Percentiles rank a stretch among this genome's conserved stretches.
Conservation (phyloP, 2,113 vertebrate species). For the Mohoua ochrocephala region DNA sequence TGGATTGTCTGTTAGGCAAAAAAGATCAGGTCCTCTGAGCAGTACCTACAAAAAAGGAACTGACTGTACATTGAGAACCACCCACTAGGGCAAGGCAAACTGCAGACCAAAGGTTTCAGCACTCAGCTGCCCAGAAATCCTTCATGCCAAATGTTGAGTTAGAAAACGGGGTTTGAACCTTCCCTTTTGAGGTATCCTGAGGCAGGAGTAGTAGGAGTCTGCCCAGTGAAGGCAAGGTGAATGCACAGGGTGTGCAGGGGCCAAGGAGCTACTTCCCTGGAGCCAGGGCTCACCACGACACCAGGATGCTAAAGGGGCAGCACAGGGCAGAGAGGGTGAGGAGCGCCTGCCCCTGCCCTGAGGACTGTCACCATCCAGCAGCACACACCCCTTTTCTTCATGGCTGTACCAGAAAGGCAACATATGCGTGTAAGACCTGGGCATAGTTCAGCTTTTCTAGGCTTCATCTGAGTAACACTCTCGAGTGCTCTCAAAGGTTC, state of each 20-base stretch:
- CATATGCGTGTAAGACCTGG: not conserved
- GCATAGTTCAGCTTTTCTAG: not conserved
- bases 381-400: not conserved
- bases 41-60: not conserved
- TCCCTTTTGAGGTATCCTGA: not conserved
- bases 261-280: not conserved
- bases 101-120: not conserved
- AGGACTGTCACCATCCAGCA: not conserved
- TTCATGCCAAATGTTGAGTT: not conserved
- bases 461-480: not conserved
- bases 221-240: not conserved
- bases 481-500: not conserved
- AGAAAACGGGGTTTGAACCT: not conserved
- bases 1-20: not conserved
- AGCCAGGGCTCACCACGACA: not conserved
- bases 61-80: not conserved
- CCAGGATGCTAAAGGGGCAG: not conserved
- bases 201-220: not conserved
- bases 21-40: not conserved
- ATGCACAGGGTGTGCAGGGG: fast-evolving
- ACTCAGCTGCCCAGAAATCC: not conserved
- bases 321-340: not conserved
- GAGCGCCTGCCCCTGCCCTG: not conserved
- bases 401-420: not conserved
- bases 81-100: not conserved